Evolutionary conservation across 1,140 invertebrate species (phyloP).

Genomic region (Drosophila persimilis): DNA sequence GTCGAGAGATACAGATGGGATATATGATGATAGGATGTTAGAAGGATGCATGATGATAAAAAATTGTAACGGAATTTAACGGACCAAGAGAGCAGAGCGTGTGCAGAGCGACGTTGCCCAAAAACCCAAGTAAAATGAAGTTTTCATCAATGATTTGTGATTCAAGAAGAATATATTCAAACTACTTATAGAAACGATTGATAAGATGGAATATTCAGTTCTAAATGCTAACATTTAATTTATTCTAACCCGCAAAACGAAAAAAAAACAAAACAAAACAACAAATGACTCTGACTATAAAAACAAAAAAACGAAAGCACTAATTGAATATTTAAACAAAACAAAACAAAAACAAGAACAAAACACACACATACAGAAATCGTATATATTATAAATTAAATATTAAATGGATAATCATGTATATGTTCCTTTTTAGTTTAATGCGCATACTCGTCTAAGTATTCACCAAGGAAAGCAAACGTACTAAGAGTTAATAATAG

Average conservation of each 20-base stretch:
- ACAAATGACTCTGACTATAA: constrained; percentile 77
- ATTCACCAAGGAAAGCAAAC: constrained; percentile 46
- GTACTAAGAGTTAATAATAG: constrained; percentile 62
- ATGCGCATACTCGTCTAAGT: constrained; percentile 59
- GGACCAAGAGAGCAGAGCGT: constrained; percentile 80
- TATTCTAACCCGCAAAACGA: constrained; percentile 62
- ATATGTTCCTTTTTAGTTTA: constrained; percentile 83
- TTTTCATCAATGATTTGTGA: constrained; percentile 83
- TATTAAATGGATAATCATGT: constrained; percentile 75
- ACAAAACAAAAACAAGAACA: constrained; percentile 44
- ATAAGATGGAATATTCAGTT: constrained; percentile 57
- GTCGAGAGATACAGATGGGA: too few species aligned
- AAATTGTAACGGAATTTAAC: constrained; percentile 78
- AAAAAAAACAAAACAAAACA: constrained; percentile 42
- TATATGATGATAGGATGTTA: background rate
- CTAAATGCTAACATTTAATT: constrained; percentile 67
- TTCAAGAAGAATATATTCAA: constrained; percentile 63
- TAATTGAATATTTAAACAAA: constrained; percentile 59
- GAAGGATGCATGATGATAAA: constrained; percentile 44
- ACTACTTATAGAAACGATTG: constrained; percentile 56
- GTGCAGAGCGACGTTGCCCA: constrained; percentile 78
- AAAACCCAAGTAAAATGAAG: constrained; percentile 73
- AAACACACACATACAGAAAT: constrained; percentile 26
- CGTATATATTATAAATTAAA: constrained; percentile 62
- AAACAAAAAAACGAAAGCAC: constrained; percentile 48